A percentile compares a stretch with the other conserved stretches of the same genome.
These are phyloP conservation scores for Lepus townsendii DNA, from an alignment of 2,797 vertebrate species.

Conservation along the genomic window DNA sequence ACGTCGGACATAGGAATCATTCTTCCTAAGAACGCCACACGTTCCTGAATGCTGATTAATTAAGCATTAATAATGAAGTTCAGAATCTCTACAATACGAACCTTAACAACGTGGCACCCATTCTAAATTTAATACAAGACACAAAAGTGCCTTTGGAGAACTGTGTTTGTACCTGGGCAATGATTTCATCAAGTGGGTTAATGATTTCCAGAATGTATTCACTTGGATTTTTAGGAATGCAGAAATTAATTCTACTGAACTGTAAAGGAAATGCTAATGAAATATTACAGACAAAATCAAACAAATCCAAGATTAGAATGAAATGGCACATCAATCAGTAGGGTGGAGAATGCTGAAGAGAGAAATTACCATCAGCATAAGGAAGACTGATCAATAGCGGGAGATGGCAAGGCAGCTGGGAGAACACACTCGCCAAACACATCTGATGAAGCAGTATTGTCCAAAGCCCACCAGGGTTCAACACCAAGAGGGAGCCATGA, in stretches of 20 bases:
- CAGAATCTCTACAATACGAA: background rate
- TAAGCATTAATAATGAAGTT: background rate
- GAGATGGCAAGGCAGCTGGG: background rate
- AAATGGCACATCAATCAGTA: fast-evolving
- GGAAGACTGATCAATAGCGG: fast-evolving
- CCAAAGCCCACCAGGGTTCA: background rate
- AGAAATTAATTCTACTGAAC: background rate
- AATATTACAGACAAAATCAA: background rate
- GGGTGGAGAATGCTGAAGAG: fast-evolving
- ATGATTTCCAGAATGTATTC: background rate
- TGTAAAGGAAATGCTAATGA: background rate
- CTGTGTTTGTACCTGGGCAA: background rate
- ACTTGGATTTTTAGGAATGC: background rate
- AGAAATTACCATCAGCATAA: background rate
- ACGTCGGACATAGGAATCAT: background rate
- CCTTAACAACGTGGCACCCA: background rate
- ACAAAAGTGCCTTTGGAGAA: background rate
- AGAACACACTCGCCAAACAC: background rate
- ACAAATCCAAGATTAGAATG: background rate
- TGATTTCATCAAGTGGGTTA: background rate
- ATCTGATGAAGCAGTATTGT: fast-evolving
- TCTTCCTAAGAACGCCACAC: background rate
- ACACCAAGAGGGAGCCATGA: background rate
- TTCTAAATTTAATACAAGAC: background rate
- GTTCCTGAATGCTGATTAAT: background rate